Conservation (phyloP, 2,888 invertebrate species). For the Brachylomia viminalis region DNA sequence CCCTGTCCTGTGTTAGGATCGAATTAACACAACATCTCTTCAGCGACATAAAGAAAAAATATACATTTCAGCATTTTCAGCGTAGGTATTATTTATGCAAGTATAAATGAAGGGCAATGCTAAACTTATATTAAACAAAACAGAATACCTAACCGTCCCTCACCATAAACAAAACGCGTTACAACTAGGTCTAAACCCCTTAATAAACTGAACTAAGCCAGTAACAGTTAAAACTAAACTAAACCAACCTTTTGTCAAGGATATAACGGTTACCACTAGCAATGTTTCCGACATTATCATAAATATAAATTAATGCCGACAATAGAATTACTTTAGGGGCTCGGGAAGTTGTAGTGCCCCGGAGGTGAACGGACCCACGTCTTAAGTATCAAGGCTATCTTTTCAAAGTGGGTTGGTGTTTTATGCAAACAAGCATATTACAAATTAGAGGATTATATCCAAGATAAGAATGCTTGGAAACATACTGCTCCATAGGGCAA, state of each 20-base stretch:
- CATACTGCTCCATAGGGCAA: no score
- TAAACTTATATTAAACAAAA: neutral
- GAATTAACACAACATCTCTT: neutral
- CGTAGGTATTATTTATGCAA: neutral
- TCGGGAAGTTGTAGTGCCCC: neutral
- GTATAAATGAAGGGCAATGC: neutral
- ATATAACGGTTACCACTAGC: constrained; percentile 10
- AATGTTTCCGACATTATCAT: constrained; percentile 14
- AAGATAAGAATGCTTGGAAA: no score
- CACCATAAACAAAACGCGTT: neutral
- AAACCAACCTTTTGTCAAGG: constrained; percentile 27
- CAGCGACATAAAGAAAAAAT: neutral
- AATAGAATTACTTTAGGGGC: constrained; percentile 31
- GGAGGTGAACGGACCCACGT: constrained; percentile 3
- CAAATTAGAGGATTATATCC: no score
- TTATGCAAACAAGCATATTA: no score
- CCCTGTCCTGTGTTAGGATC: neutral
- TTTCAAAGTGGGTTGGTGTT: neutral
- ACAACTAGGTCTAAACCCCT: constrained; percentile 12
- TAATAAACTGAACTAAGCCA: constrained; percentile 13
- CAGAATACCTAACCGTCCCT: neutral
- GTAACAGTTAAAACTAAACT: constrained; percentile 30
- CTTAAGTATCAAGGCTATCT: neutral
- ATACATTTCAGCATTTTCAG: neutral
- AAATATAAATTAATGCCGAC: constrained; percentile 28